These are phyloP conservation scores for Caranx melampygus DNA, from an alignment of 2,113 vertebrate genomes.

Conservation along the genomic window DNA sequence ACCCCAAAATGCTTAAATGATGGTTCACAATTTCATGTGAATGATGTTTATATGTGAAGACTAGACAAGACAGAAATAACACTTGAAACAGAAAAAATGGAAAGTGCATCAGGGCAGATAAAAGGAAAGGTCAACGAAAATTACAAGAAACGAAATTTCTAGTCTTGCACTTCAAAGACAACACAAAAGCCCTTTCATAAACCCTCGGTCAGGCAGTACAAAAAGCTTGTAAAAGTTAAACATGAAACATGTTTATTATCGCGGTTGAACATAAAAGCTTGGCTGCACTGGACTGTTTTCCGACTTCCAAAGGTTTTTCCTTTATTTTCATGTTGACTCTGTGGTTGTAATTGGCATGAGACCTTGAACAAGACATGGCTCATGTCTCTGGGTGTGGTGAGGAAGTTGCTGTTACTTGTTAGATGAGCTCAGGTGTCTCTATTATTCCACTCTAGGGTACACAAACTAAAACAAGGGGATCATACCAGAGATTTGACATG, in stretches of 20 bases:
- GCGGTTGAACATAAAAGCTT: conserved; percentile 14
- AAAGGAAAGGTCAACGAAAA: not conserved
- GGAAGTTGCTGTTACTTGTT: not conserved
- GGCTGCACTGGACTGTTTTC: not conserved
- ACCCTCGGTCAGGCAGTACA: not conserved
- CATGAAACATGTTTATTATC: conserved; percentile 16
- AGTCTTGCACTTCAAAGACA: not conserved
- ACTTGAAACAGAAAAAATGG: not conserved
- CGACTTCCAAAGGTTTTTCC: not conserved
- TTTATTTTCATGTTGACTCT: conserved; percentile 2
- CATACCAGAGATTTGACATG: not conserved
- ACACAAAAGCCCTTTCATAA: not conserved
- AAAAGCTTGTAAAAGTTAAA: conserved; percentile 38
- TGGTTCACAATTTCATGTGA: not conserved
- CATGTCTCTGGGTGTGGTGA: not conserved
- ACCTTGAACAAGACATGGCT: not conserved
- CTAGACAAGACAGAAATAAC: not conserved
- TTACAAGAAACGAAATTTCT: not conserved
- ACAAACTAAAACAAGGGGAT: not conserved
- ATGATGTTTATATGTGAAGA: not conserved
- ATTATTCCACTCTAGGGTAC: not conserved
- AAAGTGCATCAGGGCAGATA: not conserved
- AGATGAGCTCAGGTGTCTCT: not conserved
- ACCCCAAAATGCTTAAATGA: not conserved
- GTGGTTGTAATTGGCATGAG: not conserved